Percentiles rank a stretch among this genome's conserved stretches.
Conservation (phyloP, 2,888 invertebrate genomes). For the Trichogramma dendrolimi region DNA sequence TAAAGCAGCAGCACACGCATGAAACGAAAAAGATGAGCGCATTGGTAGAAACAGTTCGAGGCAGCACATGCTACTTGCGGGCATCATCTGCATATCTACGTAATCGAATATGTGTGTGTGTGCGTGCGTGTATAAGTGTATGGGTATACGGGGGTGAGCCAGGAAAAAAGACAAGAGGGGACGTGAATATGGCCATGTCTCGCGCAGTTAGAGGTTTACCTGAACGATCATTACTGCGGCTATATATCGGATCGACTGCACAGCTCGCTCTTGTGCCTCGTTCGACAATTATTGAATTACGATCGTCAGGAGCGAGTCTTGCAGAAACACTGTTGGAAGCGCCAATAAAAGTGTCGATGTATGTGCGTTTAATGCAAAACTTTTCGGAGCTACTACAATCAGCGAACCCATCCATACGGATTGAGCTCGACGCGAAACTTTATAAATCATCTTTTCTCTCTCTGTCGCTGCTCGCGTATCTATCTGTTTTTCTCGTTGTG, state of each 20-base stretch:
- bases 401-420: no score
- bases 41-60: not conserved
- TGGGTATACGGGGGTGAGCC: conserved; percentile 42
- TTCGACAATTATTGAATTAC: not conserved
- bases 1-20: not conserved
- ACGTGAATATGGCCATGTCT: not conserved
- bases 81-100: conserved; percentile 53
- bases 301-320: no score
- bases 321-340: no score
- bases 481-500: no score
- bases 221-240: conserved; percentile 14
- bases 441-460: no score
- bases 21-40: not conserved
- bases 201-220: conserved; percentile 16
- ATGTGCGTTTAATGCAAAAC: no score
- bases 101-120: conserved; percentile 50
- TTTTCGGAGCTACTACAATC: no score
- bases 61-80: conserved; percentile 2
- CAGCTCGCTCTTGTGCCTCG: not conserved
- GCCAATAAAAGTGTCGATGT: no score
- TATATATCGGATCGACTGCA: not conserved
- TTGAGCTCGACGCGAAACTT: no score
- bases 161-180: conserved; percentile 17
- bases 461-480: no score
- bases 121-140: conserved; percentile 35